Percentiles rank a stretch among this genome's conserved stretches.
Evolutionary conservation across 2,113 vertebrate genomes (phyloP).

Genomic region (Myrmophylax atrothorax): DNA sequence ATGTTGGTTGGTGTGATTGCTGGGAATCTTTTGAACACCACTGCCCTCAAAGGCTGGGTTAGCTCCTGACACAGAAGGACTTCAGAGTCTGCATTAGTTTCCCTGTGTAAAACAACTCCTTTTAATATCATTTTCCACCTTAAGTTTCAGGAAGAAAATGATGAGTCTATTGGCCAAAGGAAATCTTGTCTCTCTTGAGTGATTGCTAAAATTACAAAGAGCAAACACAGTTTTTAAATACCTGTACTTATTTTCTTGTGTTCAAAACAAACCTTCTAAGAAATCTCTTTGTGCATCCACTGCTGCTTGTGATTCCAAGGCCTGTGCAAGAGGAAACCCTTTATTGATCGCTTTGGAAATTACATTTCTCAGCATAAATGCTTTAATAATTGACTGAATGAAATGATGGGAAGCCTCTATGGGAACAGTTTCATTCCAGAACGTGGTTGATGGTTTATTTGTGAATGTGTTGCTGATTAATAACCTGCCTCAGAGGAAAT

Average conservation of each 20-base stretch:
- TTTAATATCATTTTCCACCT: neutral
- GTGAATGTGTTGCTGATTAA: neutral
- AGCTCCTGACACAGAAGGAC: fast-evolving
- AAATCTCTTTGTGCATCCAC: neutral
- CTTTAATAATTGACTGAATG: slow-evolving; percentile 47
- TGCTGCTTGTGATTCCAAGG: neutral
- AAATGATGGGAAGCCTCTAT: slow-evolving; percentile 1
- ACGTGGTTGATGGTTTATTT: slow-evolving; percentile 36
- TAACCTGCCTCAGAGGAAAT: neutral
- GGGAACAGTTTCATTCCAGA: neutral
- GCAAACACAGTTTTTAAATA: neutral
- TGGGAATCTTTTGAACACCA: neutral
- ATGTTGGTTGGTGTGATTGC: neutral
- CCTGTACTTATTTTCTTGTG: neutral
- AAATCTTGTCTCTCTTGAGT: neutral
- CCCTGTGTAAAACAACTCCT: neutral
- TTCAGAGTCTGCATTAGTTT: fast-evolving
- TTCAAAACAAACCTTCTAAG: neutral
- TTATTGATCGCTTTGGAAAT: slow-evolving; percentile 49
- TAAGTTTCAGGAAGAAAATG: neutral
- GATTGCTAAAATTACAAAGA: neutral
- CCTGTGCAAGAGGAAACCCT: neutral
- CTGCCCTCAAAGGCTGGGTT: neutral
- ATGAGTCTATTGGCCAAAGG: neutral
- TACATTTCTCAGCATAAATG: slow-evolving; percentile 31